Base-by-base conservation (phyloP, 2,888 invertebrate genomes). In the Arctia plantaginis region DNA sequence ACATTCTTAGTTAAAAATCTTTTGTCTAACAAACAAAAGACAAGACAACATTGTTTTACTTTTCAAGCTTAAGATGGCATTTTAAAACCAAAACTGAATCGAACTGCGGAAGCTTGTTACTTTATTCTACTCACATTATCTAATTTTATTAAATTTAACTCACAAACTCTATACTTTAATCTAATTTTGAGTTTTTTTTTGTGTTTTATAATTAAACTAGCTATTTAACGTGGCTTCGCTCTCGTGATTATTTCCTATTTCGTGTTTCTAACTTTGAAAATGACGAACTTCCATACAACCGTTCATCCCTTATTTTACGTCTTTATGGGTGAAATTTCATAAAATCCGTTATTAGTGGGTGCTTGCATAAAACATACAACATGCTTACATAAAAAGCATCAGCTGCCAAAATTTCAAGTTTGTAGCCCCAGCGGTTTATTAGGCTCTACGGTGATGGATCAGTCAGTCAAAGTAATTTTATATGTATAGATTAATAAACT, bases 21-120 rank as follows among this genome's bases (percentile, higher is more conserved):
- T 88, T 89, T 89, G 89, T 89, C 75, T 82, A 44, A 47, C 70
- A 80, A 71, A 83, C 83, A 85, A 83, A 77, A 71, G 73, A 77
- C 68, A 71, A 66, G 72, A 78, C 65, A 76, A 76, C 35, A 59
- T 71, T 72, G 80, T 71, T 85, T 86, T 83, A 70, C 35, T 75
- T 79, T 66, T 74, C 62, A 77, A 83, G 79, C 71, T 82, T 83
- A 78, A 39, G 76, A 69, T 74, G 74, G 81, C 76, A 78, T 75
- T 80, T 75, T 41, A 51, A 77, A 79, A 78, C 73, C 64, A 47
- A 75, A 71, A 51, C 30, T 27, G 44, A 68, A 69, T 66, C 27
- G 51, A 44, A 71, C 55, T 72, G 47, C 55, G 44, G 66, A 71
- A 67, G 71, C 71, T 70, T 66, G 68, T 62, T 13, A 27, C 55